phyloP scores from a whole-genome alignment of 1,140 invertebrate species.

The Nasonia longicornis region DNA sequence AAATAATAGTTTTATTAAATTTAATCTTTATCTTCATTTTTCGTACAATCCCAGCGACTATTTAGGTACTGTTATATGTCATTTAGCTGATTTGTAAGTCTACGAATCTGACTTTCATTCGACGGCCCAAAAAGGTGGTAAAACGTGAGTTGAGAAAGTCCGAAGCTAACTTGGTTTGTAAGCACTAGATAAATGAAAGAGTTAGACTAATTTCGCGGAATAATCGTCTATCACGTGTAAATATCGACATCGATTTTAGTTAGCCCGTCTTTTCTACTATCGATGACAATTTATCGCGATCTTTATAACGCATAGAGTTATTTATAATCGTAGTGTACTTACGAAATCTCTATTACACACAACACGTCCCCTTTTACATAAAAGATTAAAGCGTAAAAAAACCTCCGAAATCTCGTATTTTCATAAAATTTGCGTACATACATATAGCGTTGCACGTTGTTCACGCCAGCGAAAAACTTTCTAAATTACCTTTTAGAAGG shows the following conservation, averaged over 20 bases:
- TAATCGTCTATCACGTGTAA: constrained; percentile 28
- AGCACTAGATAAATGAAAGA: constrained; percentile 14
- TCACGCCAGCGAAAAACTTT: constrained; percentile 26
- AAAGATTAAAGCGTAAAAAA: constrained; percentile 33
- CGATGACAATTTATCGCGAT: constrained; percentile 31
- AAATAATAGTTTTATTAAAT: neutral
- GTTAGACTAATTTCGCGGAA: constrained; percentile 21
- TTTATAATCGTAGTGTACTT: constrained; percentile 43
- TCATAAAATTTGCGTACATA: neutral
- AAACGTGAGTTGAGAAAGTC: constrained; percentile 27
- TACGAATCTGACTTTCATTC: constrained; percentile 36
- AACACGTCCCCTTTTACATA: constrained; percentile 20
- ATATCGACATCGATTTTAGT: constrained; percentile 28
- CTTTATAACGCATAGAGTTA: constrained; percentile 23
- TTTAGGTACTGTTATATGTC: neutral
- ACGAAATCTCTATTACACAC: constrained; percentile 25
- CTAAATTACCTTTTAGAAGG: neutral
- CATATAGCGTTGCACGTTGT: constrained; percentile 25
- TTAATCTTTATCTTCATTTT: neutral
- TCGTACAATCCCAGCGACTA: neutral
- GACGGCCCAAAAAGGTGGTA: constrained; percentile 17
- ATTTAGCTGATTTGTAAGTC: neutral
- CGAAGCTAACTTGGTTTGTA: constrained; percentile 13
- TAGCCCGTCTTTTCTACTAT: constrained; percentile 30
- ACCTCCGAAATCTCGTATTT: constrained; percentile 36